Percentiles rank a stretch among this genome's conserved stretches.
Evolutionary conservation across 2,888 invertebrate species (phyloP).

Genomic region (Mesopsocus fuscifrons): DNA sequence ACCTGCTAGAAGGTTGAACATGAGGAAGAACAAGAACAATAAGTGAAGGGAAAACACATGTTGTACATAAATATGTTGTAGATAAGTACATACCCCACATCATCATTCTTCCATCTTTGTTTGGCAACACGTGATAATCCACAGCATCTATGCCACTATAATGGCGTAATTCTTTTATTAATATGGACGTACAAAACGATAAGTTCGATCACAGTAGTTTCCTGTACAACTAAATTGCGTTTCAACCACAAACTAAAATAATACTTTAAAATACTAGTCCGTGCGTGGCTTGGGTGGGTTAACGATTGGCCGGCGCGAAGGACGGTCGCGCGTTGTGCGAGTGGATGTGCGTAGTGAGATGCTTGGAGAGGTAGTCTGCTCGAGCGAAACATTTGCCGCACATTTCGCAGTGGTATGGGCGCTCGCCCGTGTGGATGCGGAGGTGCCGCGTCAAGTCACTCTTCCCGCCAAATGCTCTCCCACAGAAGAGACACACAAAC

Average conservation of each 20-base stretch:
- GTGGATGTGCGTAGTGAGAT: slow-evolving; percentile 78
- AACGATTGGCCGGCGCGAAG: slow-evolving; percentile 5
- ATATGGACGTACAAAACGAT: slow-evolving; percentile 8
- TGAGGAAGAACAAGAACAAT: too few relatives aligned
- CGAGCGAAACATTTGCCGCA: slow-evolving; percentile 83
- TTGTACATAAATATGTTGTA: too few relatives aligned
- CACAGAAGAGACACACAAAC: slow-evolving; percentile 80
- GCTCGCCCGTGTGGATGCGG: slow-evolving; percentile 73
- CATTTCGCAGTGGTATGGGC: slow-evolving; percentile 81
- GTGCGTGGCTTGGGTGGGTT: neutral
- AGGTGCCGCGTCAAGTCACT: slow-evolving; percentile 72
- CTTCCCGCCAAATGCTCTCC: slow-evolving; percentile 73
- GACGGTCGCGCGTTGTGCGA: slow-evolving; percentile 21
- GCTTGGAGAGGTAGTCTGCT: slow-evolving; percentile 78
- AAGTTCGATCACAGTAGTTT: slow-evolving; percentile 11
- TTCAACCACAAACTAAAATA: slow-evolving; percentile 8
- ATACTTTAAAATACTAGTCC: slow-evolving; percentile 7
- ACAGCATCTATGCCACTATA: neutral
- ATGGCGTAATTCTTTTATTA: neutral
- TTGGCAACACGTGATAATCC: neutral
- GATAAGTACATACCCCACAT: too few relatives aligned
- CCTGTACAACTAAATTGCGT: slow-evolving; percentile 9
- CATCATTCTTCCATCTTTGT: too few relatives aligned
- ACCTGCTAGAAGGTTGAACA: too few relatives aligned
- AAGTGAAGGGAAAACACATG: too few relatives aligned